Evolutionary conservation across 2,888 invertebrate species (phyloP).

Genomic region (Holacanthella duospinosa): DNA sequence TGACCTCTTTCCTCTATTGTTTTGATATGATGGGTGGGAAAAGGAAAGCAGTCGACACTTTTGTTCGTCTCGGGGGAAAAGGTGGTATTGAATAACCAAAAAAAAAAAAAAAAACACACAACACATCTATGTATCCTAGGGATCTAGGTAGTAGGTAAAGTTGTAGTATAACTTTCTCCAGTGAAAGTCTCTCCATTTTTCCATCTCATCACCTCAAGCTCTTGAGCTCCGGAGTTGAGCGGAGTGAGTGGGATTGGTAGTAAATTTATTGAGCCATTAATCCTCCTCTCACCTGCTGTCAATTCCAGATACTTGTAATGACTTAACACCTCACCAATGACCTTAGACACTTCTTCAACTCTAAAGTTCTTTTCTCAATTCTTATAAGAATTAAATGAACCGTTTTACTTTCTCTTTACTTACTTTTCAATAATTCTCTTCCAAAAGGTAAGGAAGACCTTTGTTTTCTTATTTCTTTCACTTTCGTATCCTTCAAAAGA

Average conservation of each 20-base stretch:
- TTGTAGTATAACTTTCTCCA: not conserved
- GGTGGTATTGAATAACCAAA: no score
- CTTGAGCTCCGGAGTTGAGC: no score
- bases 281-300: not conserved
- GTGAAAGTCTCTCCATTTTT: not conserved
- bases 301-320: no score
- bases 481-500: constrained; percentile 30
- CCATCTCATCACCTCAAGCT: not conserved
- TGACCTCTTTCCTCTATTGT: no score
- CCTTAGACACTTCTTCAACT: no score
- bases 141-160: not conserved
- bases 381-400: no score
- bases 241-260: not conserved
- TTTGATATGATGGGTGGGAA: no score
- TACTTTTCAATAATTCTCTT: constrained; percentile 33
- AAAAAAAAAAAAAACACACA: no score
- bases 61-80: no score
- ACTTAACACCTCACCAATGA: no score
- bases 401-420: constrained; percentile 11
- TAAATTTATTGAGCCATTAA: constrained; percentile 1
- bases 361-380: no score
- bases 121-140: not conserved
- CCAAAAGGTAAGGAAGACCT: constrained; percentile 32
- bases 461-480: constrained; percentile 13
- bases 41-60: no score